Evolutionary conservation across 2,888 invertebrate genomes (phyloP).

Genomic region (Autographa gamma): DNA sequence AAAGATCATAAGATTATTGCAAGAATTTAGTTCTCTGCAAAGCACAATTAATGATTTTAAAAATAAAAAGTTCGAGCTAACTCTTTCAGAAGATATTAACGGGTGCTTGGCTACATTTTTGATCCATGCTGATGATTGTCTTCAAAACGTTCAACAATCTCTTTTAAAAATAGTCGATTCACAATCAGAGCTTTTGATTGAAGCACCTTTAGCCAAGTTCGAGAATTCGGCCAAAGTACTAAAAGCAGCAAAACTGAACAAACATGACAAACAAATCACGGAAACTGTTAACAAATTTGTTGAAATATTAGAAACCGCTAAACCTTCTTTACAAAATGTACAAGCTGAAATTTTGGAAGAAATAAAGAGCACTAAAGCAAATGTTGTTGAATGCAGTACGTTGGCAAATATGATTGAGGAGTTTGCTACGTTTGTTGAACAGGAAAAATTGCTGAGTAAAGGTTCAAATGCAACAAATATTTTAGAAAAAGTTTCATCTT

Average conservation of each 20-base stretch:
- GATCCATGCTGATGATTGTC: constrained; percentile 68
- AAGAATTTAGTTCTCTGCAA: constrained; percentile 74
- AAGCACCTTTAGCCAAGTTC: constrained; percentile 67
- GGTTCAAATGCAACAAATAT: constrained; percentile 52
- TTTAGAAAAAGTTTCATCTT: constrained; percentile 63
- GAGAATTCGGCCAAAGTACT: constrained; percentile 55
- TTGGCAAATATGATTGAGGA: constrained; percentile 64
- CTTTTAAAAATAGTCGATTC: constrained; percentile 71
- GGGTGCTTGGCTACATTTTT: constrained; percentile 69
- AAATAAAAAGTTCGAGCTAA: constrained; percentile 60
- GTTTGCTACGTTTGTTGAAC: constrained; percentile 61
- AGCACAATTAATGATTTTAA: constrained; percentile 71
- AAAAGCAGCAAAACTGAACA: constrained; percentile 43
- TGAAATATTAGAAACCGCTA: constrained; percentile 58
- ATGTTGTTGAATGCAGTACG: constrained; percentile 50
- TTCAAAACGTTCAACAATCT: constrained; percentile 68
- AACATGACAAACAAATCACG: constrained; percentile 41
- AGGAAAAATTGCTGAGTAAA: constrained; percentile 48
- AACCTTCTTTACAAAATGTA: constrained; percentile 61
- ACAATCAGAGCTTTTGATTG: constrained; percentile 71
- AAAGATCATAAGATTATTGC: constrained; percentile 77
- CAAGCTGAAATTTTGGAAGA: constrained; percentile 64
- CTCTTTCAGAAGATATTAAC: constrained; percentile 67
- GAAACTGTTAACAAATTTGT: constrained; percentile 49
- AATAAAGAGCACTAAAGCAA: constrained; percentile 53